Evolutionary conservation across 37 sponge, comb jelly and placozoan species (phyloP).

Genomic region (Hormiphora californensis): DNA sequence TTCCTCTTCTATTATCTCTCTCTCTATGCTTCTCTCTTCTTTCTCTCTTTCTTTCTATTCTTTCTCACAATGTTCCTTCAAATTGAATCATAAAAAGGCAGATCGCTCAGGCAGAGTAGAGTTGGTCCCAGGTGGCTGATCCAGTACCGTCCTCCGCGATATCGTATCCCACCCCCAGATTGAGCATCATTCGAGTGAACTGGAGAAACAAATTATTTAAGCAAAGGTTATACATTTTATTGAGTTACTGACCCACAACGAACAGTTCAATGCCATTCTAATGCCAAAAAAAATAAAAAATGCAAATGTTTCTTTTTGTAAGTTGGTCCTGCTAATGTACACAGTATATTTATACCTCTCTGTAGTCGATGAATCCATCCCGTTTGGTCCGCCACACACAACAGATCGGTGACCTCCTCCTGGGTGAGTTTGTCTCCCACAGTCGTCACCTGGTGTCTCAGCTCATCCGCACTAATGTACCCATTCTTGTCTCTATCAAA

Average conservation of each 20-base stretch:
- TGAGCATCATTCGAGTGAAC: slow-evolving; percentile 36
- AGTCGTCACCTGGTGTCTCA: slow-evolving; percentile 25
- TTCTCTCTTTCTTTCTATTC: too few relatives aligned
- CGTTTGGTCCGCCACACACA: slow-evolving; percentile 14
- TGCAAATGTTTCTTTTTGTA: too few relatives aligned
- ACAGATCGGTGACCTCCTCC: slow-evolving; percentile 20
- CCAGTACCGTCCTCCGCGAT: background rate
- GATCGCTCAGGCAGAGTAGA: too few relatives aligned
- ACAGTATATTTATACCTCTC: background rate
- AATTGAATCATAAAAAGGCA: too few relatives aligned
- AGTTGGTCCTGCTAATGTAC: background rate
- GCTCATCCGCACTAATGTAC: slow-evolving; percentile 34
- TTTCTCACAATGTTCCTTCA: too few relatives aligned
- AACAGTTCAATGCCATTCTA: too few relatives aligned
- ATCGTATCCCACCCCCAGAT: slow-evolving; percentile 7
- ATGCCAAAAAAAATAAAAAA: too few relatives aligned
- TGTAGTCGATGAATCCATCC: slow-evolving; percentile 1
- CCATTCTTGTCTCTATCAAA: slow-evolving; percentile 15
- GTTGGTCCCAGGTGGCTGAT: too few relatives aligned
- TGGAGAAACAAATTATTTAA: background rate
- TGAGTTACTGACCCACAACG: too few relatives aligned
- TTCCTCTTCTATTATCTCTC: too few relatives aligned
- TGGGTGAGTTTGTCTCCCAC: slow-evolving; percentile 38
- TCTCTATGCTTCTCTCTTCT: too few relatives aligned
- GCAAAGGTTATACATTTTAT: too few relatives aligned